Conservation (phyloP, 2,888 invertebrate species). For the Drosophila diplacantha region DNA sequence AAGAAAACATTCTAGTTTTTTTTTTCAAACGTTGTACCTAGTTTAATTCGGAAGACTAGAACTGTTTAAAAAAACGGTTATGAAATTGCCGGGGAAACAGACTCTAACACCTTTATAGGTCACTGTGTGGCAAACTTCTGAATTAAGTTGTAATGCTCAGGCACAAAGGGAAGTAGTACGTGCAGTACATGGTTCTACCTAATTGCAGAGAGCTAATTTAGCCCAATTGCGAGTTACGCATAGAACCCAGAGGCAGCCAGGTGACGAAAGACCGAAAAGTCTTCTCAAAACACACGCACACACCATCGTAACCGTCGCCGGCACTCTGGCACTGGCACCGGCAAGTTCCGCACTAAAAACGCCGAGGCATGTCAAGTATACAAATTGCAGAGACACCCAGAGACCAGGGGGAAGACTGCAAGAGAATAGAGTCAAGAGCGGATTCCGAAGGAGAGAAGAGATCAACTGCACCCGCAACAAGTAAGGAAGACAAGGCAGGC, state of each 20-base stretch:
- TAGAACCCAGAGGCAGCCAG: constrained; percentile 5
- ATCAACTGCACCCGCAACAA: constrained; percentile 22
- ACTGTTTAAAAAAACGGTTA: background rate
- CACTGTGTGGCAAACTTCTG: background rate
- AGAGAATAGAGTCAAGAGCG: constrained; percentile 27
- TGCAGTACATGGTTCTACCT: constrained; percentile 1
- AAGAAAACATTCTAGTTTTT: background rate
- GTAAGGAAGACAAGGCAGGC: constrained; percentile 1
- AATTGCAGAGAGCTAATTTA: background rate
- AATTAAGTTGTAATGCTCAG: background rate
- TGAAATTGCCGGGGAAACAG: background rate
- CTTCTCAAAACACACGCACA: constrained; percentile 1
- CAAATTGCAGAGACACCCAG: constrained; percentile 31
- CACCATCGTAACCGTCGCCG: too few species aligned
- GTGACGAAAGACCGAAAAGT: constrained; percentile 14
- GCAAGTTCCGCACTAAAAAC: constrained; percentile 67
- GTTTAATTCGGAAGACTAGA: background rate
- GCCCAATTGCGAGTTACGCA: constrained; percentile 13
- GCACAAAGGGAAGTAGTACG: background rate
- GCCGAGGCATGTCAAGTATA: constrained; percentile 59
- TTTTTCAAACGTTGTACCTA: background rate
- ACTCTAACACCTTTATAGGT: background rate
- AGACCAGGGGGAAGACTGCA: background rate
- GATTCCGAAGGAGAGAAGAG: constrained; percentile 13
- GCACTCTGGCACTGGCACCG: constrained; percentile 24